Base-by-base conservation (phyloP, 2,797 vertebrate species). In the Heliangelus exortis region DNA sequence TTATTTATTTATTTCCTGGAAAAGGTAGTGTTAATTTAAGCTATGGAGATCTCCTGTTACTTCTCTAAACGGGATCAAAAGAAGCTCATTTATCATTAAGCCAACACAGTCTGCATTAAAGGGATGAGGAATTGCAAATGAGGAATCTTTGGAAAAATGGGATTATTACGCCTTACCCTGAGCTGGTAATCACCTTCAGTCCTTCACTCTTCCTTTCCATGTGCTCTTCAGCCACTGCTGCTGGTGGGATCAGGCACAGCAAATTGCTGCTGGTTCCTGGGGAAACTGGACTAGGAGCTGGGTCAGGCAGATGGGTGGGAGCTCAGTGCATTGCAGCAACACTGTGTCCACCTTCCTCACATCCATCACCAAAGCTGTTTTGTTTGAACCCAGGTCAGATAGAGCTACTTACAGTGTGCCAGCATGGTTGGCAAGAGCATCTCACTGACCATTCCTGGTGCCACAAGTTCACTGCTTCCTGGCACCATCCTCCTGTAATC, bases 1-100 rank as follows among this genome's bases (percentile, higher is more conserved):
- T 13, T 18, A 19, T 29, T 45, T 48, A 21, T 48, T 11, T 8
- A 4, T 26, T 26, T 5, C 1, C 41, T 59, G 28, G 45, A 77
- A 71, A 87, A 83, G 36, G 2, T 17, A 25, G 4, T 43, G 16
- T 66, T 78, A 68, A 11, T 19, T 41, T 84, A 78, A 87, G 53
- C 48, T 91, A 83, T 82, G 33, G 41, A 77, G 50, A 25, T 69
- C 20, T 75, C 31, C 28, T 74, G 12, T 68, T 82, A 45, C 34
- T 76, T 87, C 31, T 29, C 19, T 79, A 57, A 91, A 53, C 34
- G 83, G 41, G 57, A 73, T 71, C 82, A 73, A 80, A 92, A 80
- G 53, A 18, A 63, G 29, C 34, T 85, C 16, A 34, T 65, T 68
- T 50, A 47, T 62, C 54, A 18, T 58, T 80, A 68, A 85, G 72